A percentile compares a stretch with the other conserved stretches of the same genome.
phyloP scores from a whole-genome alignment of 2,888 invertebrate species.

The Trisateles emortualis region DNA sequence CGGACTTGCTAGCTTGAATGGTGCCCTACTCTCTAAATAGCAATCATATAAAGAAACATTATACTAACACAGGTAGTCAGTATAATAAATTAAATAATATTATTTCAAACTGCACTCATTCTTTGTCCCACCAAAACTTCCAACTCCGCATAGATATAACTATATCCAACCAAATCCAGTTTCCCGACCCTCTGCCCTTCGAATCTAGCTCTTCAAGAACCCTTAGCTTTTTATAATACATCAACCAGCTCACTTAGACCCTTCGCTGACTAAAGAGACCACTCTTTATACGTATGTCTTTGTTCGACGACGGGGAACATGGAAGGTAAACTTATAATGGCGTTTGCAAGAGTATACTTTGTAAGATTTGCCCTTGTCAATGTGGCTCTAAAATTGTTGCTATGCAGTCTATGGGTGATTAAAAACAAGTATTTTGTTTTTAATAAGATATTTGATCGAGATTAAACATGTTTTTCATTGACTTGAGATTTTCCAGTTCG shows the following conservation, averaged over 20 bases:
- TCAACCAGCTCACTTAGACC: conserved; percentile 59
- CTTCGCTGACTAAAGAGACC: conserved; percentile 23
- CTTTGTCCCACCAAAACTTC: not conserved
- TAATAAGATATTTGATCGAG: conserved; percentile 3
- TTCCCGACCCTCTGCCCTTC: conserved; percentile 78
- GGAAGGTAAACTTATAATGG: conserved; percentile 32
- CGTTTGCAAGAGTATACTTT: conserved; percentile 51
- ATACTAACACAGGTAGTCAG: too few relatives aligned
- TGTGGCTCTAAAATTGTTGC: conserved; percentile 54
- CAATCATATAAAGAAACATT: too few relatives aligned
- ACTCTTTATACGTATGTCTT: not conserved
- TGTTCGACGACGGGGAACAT: conserved; percentile 7
- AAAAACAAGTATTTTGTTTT: conserved; percentile 1
- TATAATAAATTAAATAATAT: too few relatives aligned
- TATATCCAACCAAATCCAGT: conserved; percentile 67
- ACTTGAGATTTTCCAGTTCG: not conserved
- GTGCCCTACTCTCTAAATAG: too few relatives aligned
- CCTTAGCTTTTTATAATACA: conserved; percentile 74
- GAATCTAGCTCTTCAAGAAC: conserved; percentile 75
- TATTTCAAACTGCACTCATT: not conserved
- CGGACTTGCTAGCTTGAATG: too few relatives aligned
- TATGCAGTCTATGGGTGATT: conserved; percentile 36
- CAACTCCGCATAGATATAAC: conserved; percentile 38
- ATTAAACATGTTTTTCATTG: conserved; percentile 6
- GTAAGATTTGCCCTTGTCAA: conserved; percentile 51